Evolutionary conservation across 2,888 invertebrate genomes (phyloP).

Genomic region (Platycheirus rosarum): DNA sequence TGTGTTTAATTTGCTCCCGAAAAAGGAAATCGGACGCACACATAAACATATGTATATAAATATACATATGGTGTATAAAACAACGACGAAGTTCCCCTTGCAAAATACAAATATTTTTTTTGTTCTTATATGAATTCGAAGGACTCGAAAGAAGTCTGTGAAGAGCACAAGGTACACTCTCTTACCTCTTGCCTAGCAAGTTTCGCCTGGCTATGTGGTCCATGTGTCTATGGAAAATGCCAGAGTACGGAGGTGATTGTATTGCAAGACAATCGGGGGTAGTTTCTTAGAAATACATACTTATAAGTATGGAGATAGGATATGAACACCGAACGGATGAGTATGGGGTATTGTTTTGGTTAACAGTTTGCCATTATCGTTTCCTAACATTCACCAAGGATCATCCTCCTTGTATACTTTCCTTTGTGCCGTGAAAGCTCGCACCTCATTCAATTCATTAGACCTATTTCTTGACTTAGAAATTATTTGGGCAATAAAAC

Average conservation of each 20-base stretch:
- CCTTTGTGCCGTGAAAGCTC: neutral
- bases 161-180: conserved; percentile 55
- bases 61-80: no score
- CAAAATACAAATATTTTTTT: conserved; percentile 9
- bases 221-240: conserved; percentile 69
- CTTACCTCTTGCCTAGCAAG: conserved; percentile 6
- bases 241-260: conserved; percentile 56
- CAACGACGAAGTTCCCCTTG: conserved; percentile 9
- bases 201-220: conserved; percentile 51
- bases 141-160: conserved; percentile 66
- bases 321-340: neutral
- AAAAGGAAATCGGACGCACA: conserved; percentile 34
- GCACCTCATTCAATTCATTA: conserved; percentile 12
- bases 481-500: neutral
- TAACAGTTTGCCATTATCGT: conserved; percentile 70
- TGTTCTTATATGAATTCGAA: conserved; percentile 28
- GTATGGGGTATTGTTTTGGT: conserved; percentile 57
- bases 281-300: conserved; percentile 39
- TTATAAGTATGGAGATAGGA: conserved; percentile 17
- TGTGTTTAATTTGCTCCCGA: conserved; percentile 72
- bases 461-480: neutral
- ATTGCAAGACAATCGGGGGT: conserved; percentile 48
- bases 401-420: conserved; percentile 33
- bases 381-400: conserved; percentile 55
- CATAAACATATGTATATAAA: neutral